Base-by-base conservation (phyloP, 1,140 invertebrate genomes). In the Drosophila ercepeae region DNA sequence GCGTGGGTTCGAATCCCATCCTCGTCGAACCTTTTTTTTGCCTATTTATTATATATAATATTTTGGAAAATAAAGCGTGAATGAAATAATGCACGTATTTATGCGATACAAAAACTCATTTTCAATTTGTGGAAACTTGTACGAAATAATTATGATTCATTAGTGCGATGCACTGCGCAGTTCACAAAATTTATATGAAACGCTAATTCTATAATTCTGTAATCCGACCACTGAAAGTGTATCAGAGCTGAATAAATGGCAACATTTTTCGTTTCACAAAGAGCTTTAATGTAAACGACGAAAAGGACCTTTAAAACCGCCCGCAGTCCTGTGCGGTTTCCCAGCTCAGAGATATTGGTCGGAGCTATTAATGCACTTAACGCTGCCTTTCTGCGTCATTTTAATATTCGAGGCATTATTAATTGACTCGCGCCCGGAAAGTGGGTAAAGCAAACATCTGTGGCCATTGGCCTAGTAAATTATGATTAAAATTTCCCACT, bases 1-100 rank as follows among this genome's bases (percentile, higher is more conserved):
- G 95, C 95, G 95, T 96, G 95, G 95, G 95, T 96, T 96, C 95
- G 95, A 96, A 96, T 96, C 95, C 95, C 95, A 96, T 95, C 95
- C 95, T 95, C 95, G 95, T 95, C 95, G 95, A 29, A 5, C 27
- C 29, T 27, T 27, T 25, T 19, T 39, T 39, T 39, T 39, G 5
- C 13, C n/a, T 27, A 25, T 41, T 42, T 53, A 25, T 41, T 27
- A 25, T 3, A n/a, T 53, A 25, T n/a, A 9, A 16, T 18, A 36
- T 41, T 41, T 42, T 0, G 6, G 3, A 18, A 23, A 49, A 3
- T 32, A 32, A 11, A 4, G 19, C 14, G 14, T 11, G 6, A 11
- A 11, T 9, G 4, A 16, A 57, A 23, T 21, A 8, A 4, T 5
- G 16, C 13, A 29, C 14, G 46, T 19, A 9, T 8, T 36, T 13